Conservation (phyloP, 1,140 invertebrate species). For the Drosophila littoralis region DNA sequence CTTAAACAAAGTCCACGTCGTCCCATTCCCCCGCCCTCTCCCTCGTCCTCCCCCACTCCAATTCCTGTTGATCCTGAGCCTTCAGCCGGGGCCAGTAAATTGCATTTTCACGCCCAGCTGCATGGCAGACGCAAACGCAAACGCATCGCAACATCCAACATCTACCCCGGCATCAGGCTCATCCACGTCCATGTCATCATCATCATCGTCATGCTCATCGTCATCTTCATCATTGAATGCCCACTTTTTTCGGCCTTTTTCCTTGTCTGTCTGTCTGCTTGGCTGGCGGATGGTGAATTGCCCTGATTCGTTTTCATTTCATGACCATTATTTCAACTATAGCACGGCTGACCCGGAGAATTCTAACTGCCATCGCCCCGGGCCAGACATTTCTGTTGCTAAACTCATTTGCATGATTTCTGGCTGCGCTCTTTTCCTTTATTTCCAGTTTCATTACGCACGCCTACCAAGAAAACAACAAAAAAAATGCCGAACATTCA, state of each 20-base stretch:
- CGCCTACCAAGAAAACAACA: constrained; percentile 5
- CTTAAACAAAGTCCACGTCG: constrained; percentile 17
- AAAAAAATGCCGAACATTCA: background rate
- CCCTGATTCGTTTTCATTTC: constrained; percentile 66
- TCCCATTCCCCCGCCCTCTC: too few species aligned
- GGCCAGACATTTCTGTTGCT: constrained; percentile 48
- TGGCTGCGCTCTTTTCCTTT: constrained; percentile 28
- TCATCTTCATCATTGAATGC: constrained; percentile 46
- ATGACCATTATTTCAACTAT: constrained; percentile 62
- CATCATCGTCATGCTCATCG: constrained; percentile 13
- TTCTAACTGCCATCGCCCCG: constrained; percentile 3
- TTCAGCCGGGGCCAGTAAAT: constrained; percentile 58
- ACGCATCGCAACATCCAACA: constrained; percentile 42
- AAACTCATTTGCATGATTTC: constrained; percentile 81
- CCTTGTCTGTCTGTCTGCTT: background rate
- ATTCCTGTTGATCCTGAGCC: constrained; percentile 15
- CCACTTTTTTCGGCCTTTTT: constrained; percentile 17
- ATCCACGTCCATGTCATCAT: constrained; percentile 6
- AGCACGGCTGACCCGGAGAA: constrained; percentile 12
- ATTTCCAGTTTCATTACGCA: constrained; percentile 44
- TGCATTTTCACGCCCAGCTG: constrained; percentile 73
- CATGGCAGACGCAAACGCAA: constrained; percentile 34
- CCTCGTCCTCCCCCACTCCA: background rate
- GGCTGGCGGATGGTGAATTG: constrained; percentile 43
- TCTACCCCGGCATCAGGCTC: constrained; percentile 40